phyloP scores from a whole-genome alignment of 2,888 invertebrate species.

The Eudasyphora cyanicolor region DNA sequence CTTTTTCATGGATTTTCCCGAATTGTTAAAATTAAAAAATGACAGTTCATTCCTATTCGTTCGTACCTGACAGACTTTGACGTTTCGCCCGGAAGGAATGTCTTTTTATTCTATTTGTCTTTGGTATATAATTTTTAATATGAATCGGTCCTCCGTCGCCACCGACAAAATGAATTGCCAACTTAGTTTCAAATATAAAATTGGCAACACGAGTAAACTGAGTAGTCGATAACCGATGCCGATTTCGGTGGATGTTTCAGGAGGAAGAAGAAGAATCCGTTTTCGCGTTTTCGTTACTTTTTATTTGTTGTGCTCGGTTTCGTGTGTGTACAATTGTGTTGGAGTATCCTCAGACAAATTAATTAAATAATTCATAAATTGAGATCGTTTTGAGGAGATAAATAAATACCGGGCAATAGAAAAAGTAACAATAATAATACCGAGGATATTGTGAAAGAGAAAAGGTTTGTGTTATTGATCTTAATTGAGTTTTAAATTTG shows the following conservation, averaged over 20 bases:
- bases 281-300: slow-evolving; percentile 61
- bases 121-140: too few relatives aligned
- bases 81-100: too few relatives aligned
- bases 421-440: background rate
- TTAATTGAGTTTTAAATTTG: background rate
- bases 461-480: slow-evolving; percentile 60
- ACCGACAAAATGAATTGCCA: too few relatives aligned
- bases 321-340: slow-evolving; percentile 60
- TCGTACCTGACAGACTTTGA: too few relatives aligned
- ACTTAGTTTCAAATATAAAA: too few relatives aligned
- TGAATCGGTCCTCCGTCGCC: too few relatives aligned
- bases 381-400: slow-evolving; percentile 18
- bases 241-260: slow-evolving; percentile 3
- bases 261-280: slow-evolving; percentile 48
- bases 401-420: background rate
- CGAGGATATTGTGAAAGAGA: background rate
- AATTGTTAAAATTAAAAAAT: too few relatives aligned
- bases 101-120: too few relatives aligned
- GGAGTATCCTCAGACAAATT: slow-evolving; percentile 39
- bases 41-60: too few relatives aligned
- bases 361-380: slow-evolving; percentile 61
- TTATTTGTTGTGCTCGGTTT: slow-evolving; percentile 63
- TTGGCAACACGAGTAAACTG: background rate
- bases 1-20: too few relatives aligned
- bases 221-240: background rate